These are phyloP conservation scores for Rhynchophorus ferrugineus DNA, from an alignment of 1,140 invertebrate genomes.

Conservation along the genomic window DNA sequence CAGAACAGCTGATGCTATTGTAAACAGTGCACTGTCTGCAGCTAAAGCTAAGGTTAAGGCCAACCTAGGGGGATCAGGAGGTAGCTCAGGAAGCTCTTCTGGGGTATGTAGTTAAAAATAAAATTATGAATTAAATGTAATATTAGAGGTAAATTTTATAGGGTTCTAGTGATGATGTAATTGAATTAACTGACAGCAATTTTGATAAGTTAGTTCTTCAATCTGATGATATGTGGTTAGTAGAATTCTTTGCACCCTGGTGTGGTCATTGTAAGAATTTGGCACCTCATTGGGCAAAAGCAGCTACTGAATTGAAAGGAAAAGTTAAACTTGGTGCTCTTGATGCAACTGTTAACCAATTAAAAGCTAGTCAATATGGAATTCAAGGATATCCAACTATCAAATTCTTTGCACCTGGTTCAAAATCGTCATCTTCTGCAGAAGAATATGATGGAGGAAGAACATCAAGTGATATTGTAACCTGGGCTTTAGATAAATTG, in stretches of 20 bases:
- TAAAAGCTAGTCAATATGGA: slow-evolving; percentile 68
- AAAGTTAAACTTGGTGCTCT: slow-evolving; percentile 88
- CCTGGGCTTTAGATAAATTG: slow-evolving; percentile 80
- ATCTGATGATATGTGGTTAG: slow-evolving; percentile 89
- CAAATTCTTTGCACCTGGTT: slow-evolving; percentile 84
- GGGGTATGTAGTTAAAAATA: slow-evolving; percentile 14
- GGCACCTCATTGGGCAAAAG: slow-evolving; percentile 89
- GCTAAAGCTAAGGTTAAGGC: slow-evolving; percentile 61
- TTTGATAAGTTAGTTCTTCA: slow-evolving; percentile 86
- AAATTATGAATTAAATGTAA: no score
- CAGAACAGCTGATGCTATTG: slow-evolving; percentile 77
- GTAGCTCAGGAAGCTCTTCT: slow-evolving; percentile 42
- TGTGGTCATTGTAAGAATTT: slow-evolving; percentile 95
- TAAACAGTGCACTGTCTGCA: slow-evolving; percentile 73
- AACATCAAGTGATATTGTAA: slow-evolving; percentile 83
- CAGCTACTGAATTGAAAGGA: slow-evolving; percentile 57
- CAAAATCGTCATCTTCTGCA: slow-evolving; percentile 64
- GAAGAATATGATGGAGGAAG: slow-evolving; percentile 87
- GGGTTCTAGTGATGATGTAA: slow-evolving; percentile 66
- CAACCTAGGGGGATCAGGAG: slow-evolving; percentile 49
- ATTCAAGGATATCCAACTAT: slow-evolving; percentile 96
- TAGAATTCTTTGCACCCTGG: slow-evolving; percentile 97
- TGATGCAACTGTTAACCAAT: slow-evolving; percentile 88
- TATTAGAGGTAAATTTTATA: no score
- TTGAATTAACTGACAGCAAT: slow-evolving; percentile 90